A percentile compares a stretch with the other conserved stretches of the same genome.
Conservation (phyloP, 2,113 vertebrate genomes). For the Chaetodon trifascialis region DNA sequence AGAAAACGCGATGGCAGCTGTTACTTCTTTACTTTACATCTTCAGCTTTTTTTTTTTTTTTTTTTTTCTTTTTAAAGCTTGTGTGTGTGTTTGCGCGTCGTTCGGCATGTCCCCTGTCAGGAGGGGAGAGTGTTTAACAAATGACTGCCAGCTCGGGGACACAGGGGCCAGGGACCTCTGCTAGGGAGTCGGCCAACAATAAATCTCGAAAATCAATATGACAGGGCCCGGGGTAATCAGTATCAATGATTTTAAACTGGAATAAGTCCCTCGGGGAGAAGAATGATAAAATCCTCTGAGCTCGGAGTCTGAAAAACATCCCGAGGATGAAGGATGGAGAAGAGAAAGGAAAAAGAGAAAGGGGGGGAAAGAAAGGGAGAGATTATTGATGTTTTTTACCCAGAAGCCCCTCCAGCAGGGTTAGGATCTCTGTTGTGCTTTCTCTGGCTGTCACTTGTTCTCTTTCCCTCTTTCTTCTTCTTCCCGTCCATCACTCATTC, state of each 20-base stretch:
- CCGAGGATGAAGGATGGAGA: conserved; percentile 71
- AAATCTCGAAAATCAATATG: conserved; percentile 86
- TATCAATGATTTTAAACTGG: conserved; percentile 84
- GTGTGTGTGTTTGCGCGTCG: conserved; percentile 34
- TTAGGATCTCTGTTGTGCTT: conserved; percentile 57
- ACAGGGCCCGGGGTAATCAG: conserved; percentile 82
- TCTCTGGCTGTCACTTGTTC: conserved; percentile 49
- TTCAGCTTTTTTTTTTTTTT: not conserved
- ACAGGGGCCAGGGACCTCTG: conserved; percentile 70
- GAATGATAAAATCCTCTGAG: conserved; percentile 74
- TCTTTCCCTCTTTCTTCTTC: conserved; percentile 5
- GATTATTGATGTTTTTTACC: conserved; percentile 73
- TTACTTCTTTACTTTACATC: not conserved
- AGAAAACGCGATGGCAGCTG: not conserved
- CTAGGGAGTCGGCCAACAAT: conserved; percentile 71
- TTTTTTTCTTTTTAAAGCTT: not conserved
- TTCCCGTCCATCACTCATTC: conserved; percentile 36
- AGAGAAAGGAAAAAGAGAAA: conserved; percentile 39
- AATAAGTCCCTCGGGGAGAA: conserved; percentile 74
- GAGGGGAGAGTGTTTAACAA: conserved; percentile 78
- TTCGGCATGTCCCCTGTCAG: conserved; percentile 65
- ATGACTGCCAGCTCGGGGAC: conserved; percentile 76
- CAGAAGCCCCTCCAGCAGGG: conserved; percentile 61
- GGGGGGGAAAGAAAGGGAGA: not conserved
- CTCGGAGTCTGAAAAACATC: conserved; percentile 75